Evolutionary conservation across 2,888 invertebrate genomes (phyloP).

Genomic region (Rhagophthalmus giganteus): DNA sequence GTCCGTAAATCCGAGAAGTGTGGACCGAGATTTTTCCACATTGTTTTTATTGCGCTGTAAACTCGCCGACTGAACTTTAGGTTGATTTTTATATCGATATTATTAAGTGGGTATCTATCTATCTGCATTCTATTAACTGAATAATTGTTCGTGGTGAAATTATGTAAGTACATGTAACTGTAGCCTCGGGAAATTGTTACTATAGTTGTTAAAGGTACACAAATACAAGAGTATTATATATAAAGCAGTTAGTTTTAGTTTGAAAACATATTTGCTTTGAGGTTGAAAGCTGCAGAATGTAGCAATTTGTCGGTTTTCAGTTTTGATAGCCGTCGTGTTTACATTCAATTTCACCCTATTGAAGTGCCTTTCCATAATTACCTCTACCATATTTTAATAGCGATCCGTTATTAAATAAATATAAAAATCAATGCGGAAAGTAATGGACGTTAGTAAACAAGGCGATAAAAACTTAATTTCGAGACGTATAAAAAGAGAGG

Average conservation of each 20-base stretch:
- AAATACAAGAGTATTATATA: slow-evolving; percentile 10
- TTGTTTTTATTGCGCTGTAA: slow-evolving; percentile 21
- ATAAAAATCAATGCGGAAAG: slow-evolving; percentile 1
- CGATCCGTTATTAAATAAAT: background rate
- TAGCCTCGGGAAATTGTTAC: background rate
- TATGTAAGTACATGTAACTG: too few relatives aligned
- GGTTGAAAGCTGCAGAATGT: slow-evolving; percentile 15
- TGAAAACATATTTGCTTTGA: slow-evolving; percentile 20
- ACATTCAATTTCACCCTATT: slow-evolving; percentile 24
- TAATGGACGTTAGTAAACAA: too few relatives aligned
- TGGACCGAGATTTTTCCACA: slow-evolving; percentile 25
- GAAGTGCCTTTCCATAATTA: slow-evolving; percentile 16
- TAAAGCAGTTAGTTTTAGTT: slow-evolving; percentile 21
- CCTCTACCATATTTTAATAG: background rate
- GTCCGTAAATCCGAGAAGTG: slow-evolving; percentile 24
- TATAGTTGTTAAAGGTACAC: background rate
- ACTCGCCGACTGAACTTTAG: slow-evolving; percentile 20
- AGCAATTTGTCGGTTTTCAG: slow-evolving; percentile 21
- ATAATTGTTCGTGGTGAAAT: background rate
- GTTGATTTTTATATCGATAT: slow-evolving; percentile 23
- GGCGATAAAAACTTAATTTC: too few relatives aligned
- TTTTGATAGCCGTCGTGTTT: slow-evolving; percentile 28
- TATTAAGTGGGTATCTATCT: slow-evolving; percentile 10
- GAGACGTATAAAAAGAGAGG: too few relatives aligned
- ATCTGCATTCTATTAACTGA: slow-evolving; percentile 5